Evolutionary conservation across 2,797 vertebrate genomes (phyloP).

Genomic region (Sebastes hubbsi): DNA sequence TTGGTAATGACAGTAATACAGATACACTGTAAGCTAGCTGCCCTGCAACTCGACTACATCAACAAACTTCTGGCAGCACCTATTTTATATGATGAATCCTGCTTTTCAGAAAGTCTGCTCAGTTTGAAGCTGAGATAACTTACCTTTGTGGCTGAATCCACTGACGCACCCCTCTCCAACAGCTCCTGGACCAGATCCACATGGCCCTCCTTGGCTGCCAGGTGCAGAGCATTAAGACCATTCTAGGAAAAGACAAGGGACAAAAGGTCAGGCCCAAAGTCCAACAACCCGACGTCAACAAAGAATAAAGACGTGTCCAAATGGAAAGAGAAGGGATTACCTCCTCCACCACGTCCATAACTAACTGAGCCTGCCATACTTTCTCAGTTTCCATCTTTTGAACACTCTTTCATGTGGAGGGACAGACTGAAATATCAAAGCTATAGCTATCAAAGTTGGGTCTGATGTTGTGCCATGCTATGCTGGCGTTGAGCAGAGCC

Average conservation of each 20-base stretch:
- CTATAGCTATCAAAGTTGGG: conserved; percentile 18
- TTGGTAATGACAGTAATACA: too few species aligned
- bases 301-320: not conserved
- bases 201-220: conserved; percentile 98
- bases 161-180: conserved; percentile 90
- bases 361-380: not conserved
- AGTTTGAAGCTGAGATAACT: not conserved
- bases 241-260: conserved; percentile 82
- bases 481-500: conserved; percentile 36
- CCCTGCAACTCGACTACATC: not conserved
- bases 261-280: conserved; percentile 9
- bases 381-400: conserved; percentile 5
- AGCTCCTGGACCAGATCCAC: conserved; percentile 95
- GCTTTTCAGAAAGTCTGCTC: not conserved
- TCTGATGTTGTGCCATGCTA: conserved; percentile 47
- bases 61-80: not conserved
- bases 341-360: conserved; percentile 13
- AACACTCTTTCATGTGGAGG: not conserved
- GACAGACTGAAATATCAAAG: conserved; percentile 47
- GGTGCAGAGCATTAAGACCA: conserved; percentile 97
- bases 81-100: not conserved
- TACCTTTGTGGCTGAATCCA: conserved; percentile 97
- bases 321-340: not conserved
- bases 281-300: not conserved
- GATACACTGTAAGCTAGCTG: too few species aligned